phyloP scores from a whole-genome alignment of 2,888 invertebrate genomes.

The Zaprionus lineosus region DNA sequence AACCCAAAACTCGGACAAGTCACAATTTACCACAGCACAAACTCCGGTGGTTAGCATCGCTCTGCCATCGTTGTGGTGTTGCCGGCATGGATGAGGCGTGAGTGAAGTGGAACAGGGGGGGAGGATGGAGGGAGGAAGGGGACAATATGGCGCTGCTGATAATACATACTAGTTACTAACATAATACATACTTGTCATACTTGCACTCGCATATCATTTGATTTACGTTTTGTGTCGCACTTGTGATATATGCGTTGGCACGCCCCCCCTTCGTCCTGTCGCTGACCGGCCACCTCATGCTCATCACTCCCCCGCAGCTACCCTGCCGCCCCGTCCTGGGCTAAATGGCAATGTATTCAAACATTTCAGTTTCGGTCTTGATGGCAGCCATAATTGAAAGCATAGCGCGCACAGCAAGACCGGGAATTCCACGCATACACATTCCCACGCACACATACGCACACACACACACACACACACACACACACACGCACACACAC shows the following conservation, averaged over 20 bases:
- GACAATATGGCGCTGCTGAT: constrained; percentile 66
- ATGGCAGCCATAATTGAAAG: constrained; percentile 71
- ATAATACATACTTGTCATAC: constrained; percentile 75
- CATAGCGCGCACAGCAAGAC: constrained; percentile 39
- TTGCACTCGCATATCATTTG: constrained; percentile 75
- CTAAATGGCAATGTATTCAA: constrained; percentile 74
- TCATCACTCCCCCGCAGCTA: constrained; percentile 26
- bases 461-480: constrained; percentile 6
- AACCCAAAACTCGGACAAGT: constrained; percentile 7
- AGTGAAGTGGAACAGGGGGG: background rate
- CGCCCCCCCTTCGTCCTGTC: constrained; percentile 12
- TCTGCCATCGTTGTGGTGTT: no score
- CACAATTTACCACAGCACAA: constrained; percentile 32
- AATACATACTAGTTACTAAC: constrained; percentile 67
- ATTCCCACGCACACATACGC: constrained; percentile 1
- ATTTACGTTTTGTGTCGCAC: constrained; percentile 72
- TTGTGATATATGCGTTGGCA: constrained; percentile 69
- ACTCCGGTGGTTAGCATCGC: constrained; percentile 9
- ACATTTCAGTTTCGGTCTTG: constrained; percentile 72
- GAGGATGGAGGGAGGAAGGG: background rate
- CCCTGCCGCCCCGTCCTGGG: constrained; percentile 30
- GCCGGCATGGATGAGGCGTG: no score
- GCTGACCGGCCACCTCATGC: background rate
- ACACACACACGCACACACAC: constrained; percentile 10
- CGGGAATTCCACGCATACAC: constrained; percentile 23